Percentiles rank a stretch among this genome's conserved stretches.
Evolutionary conservation across 2,797 vertebrate genomes (phyloP).

Genomic region (Argyrosomus regius): DNA sequence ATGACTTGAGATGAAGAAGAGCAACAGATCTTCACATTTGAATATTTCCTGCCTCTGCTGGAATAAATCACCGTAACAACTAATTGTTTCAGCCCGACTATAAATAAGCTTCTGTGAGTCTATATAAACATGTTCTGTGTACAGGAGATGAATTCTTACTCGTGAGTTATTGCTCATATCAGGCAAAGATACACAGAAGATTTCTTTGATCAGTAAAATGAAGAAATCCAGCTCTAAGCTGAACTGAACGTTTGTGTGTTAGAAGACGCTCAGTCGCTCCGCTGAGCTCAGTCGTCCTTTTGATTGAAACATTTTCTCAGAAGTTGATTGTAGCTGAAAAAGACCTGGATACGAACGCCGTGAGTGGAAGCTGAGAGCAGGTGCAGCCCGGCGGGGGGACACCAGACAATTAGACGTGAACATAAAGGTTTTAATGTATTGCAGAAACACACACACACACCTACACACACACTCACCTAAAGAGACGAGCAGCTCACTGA

Average conservation of each 20-base stretch:
- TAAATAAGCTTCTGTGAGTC: background rate
- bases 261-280: conserved; percentile 8
- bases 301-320: conserved; percentile 30
- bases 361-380: conserved; percentile 7
- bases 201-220: too few relatives aligned
- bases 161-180: background rate
- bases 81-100: background rate
- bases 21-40: background rate
- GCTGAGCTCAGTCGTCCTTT: background rate
- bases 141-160: background rate
- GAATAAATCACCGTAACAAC: background rate
- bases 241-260: conserved; percentile 6
- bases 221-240: background rate
- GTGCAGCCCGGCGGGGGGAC: background rate
- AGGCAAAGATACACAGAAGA: background rate
- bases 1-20: background rate
- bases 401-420: conserved; percentile 11
- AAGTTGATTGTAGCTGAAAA: conserved; percentile 17
- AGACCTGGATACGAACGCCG: background rate
- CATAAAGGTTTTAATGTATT: conserved; percentile 25
- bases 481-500: conserved; percentile 4
- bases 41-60: background rate
- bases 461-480: conserved; percentile 12
- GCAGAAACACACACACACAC: conserved; percentile 21
- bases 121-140: background rate